Evolutionary conservation across 1,140 invertebrate species (phyloP), one percentile per base, ranked within the genome.

Genomic region (Leptinotarsa lineolata): DNA sequence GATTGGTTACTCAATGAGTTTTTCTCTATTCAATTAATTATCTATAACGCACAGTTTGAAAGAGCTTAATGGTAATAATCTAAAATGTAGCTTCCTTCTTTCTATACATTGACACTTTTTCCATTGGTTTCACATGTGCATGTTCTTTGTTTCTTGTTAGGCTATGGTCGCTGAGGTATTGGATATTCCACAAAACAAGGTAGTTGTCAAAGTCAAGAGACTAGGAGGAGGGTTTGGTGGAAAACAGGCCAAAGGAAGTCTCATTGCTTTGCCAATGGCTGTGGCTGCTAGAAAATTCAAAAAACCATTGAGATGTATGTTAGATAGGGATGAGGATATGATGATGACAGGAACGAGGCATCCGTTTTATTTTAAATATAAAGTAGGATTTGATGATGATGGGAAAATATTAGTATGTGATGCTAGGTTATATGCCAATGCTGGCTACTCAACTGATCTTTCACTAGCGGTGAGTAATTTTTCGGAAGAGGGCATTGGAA

Each of bases 251-350:
- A 87, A 94, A 63, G 85, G 88, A 2, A 84, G 87, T 39, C 77
- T 91, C 4, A 79, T 92, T 3, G 87, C 90, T 45, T 75, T 93
- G n/a, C 92, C 92, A 1, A 89, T 89, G 16, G 90, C 91, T 16
- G 78, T 94, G 2, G 92, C 92, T 6, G 92, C 92, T 39, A 85
- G 89, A 74, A 94, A 93, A 79, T 86, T 94, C 8, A 86, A 88
- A 44, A 88, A 89, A 76, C 95, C 97, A 12, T 91, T 98, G 1
- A 88, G 96, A 21, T 93, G 92, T 72, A 95, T 95, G 91, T 81
- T 98, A 54, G 95, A 98, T 84, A 88, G 97, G 74, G 95, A 97
- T 83, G 96, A 98, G 86, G 96, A 98, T 83, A 98, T 99, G 93
- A 85, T 92, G 74, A 91, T 94, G 65, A 92, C 91, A 1, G 97